Conservation (phyloP, 2,888 invertebrate species). For the Xestobium rufovillosum region DNA sequence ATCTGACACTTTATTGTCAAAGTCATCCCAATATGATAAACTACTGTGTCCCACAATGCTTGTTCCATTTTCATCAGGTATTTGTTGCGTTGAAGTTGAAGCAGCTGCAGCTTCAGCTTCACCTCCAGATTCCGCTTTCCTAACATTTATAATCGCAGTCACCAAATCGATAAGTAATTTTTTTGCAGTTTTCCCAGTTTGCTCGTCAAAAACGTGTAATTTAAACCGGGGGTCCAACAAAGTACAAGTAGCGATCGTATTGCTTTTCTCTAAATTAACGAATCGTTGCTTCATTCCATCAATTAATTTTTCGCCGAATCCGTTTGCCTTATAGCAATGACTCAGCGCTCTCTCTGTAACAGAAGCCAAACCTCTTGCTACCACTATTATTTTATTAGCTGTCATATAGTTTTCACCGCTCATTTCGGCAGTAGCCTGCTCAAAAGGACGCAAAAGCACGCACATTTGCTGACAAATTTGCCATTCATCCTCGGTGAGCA, state of each 20-base stretch:
- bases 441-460: constrained; percentile 21
- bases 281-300: background rate
- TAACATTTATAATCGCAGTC: background rate
- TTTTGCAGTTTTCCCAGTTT: too few relatives aligned
- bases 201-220: too few relatives aligned
- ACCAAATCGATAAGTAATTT: too few relatives aligned
- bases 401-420: constrained; percentile 1
- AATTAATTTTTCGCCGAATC: constrained; percentile 1
- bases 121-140: constrained; percentile 2
- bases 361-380: background rate
- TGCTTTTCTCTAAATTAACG: background rate
- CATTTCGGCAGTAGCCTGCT: background rate
- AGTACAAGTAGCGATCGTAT: background rate
- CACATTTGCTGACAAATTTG: constrained; percentile 17
- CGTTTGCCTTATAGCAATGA: background rate
- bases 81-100: too few relatives aligned
- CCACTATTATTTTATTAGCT: constrained; percentile 1
- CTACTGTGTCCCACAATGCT: too few relatives aligned
- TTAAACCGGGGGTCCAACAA: constrained; percentile 1
- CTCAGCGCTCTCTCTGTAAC: background rate
- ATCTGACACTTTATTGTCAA: constrained; percentile 2
- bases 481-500: constrained; percentile 22
- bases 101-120: too few relatives aligned
- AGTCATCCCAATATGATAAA: constrained; percentile 1
- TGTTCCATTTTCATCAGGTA: too few relatives aligned